Evolutionary conservation across 2,888 invertebrate species (phyloP).

Genomic region (Dicranocentrus wangi): DNA sequence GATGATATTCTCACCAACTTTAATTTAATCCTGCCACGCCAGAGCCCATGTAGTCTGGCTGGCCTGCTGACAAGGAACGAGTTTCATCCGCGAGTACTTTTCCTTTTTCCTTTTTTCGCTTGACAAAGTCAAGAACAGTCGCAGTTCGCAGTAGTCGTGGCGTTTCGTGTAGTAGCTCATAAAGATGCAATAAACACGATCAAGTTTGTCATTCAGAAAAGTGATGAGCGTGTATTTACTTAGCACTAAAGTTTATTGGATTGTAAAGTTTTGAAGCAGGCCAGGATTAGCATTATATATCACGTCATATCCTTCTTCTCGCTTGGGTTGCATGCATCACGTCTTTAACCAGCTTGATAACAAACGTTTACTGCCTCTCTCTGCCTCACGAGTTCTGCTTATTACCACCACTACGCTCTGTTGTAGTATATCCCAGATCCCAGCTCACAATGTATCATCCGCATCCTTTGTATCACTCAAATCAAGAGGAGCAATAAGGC

Average conservation of each 20-base stretch:
- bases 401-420: no score
- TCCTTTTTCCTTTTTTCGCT: background rate
- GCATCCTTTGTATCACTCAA: no score
- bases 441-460: no score
- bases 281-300: slow-evolving; percentile 23
- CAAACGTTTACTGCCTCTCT: background rate
- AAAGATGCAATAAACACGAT: slow-evolving; percentile 17
- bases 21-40: no score
- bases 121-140: slow-evolving; percentile 17
- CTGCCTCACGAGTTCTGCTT: no score
- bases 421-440: no score
- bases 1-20: no score
- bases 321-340: slow-evolving; percentile 1
- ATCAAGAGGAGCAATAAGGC: no score
- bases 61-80: no score
- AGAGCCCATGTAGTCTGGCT: no score
- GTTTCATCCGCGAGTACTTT: no score
- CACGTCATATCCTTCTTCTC: slow-evolving; percentile 38
- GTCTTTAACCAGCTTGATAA: background rate
- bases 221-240: slow-evolving; percentile 23
- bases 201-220: slow-evolving; percentile 1
- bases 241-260: slow-evolving; percentile 43
- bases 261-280: slow-evolving; percentile 15
- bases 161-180: background rate
- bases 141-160: background rate